These are phyloP conservation scores for Megathymus violae DNA, from an alignment of 1,140 invertebrate genomes.

Conservation along the genomic window DNA sequence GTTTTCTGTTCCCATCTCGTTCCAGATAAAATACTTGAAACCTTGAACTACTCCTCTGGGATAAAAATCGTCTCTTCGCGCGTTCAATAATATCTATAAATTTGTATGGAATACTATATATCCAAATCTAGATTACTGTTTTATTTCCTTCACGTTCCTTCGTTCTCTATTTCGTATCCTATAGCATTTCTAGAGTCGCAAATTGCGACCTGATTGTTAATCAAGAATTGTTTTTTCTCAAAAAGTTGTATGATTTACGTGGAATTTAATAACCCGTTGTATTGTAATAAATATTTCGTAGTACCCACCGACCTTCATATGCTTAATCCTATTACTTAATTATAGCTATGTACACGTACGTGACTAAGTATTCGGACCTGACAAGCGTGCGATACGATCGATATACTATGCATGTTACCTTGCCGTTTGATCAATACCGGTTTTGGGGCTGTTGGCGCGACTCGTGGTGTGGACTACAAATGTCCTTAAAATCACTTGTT, in stretches of 20 bases:
- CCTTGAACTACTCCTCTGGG: conserved; percentile 29
- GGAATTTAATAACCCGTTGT: background rate
- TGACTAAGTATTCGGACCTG: conserved; percentile 43
- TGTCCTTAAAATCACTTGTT: background rate
- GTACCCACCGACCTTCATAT: background rate
- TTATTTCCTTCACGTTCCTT: too few species aligned
- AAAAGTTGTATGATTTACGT: background rate
- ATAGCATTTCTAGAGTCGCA: background rate
- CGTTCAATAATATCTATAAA: conserved; percentile 21
- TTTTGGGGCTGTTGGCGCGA: conserved; percentile 18
- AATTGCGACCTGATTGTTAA: too few species aligned
- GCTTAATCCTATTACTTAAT: conserved; percentile 13
- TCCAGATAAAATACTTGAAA: conserved; percentile 23
- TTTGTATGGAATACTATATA: conserved; percentile 7
- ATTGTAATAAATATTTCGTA: background rate
- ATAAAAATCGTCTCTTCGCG: conserved; percentile 8
- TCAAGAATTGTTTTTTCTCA: too few species aligned
- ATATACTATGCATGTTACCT: conserved; percentile 5
- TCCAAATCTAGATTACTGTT: background rate
- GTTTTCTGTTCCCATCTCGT: conserved; percentile 29
- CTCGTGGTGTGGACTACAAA: background rate
- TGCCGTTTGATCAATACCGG: conserved; percentile 40
- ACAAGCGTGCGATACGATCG: conserved; percentile 42
- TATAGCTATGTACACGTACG: conserved; percentile 11
- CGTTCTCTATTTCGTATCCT: background rate